These are phyloP conservation scores for Oreotrochilus melanogaster DNA, from an alignment of 2,113 vertebrate species.

Conservation along the genomic window DNA sequence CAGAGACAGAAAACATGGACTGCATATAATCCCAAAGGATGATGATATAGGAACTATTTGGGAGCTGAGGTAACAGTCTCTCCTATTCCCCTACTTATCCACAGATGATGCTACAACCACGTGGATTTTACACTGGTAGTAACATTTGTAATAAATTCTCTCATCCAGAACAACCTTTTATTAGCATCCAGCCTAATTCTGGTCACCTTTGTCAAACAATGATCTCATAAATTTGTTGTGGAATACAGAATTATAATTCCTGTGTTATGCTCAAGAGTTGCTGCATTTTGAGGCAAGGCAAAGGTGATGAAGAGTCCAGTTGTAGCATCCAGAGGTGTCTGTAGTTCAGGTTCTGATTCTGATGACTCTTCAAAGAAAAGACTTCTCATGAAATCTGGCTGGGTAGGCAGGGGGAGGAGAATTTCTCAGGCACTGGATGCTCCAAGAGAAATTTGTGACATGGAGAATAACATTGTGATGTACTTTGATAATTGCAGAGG, in stretches of 20 bases:
- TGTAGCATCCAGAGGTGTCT: not conserved
- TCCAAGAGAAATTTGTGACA: not conserved
- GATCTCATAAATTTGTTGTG: not conserved
- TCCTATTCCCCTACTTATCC: not conserved
- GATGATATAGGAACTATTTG: not conserved
- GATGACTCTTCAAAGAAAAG: not conserved
- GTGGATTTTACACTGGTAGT: not conserved
- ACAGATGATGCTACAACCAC: not conserved
- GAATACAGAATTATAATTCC: rapidly evolving
- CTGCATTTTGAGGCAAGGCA: not conserved
- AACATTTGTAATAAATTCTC: not conserved
- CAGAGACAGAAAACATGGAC: not conserved
- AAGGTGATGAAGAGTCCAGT: not conserved
- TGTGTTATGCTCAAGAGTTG: not conserved
- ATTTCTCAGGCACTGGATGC: not conserved
- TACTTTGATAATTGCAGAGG: not conserved
- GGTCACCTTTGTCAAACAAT: not conserved
- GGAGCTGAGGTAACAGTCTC: not conserved
- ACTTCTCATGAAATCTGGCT: not conserved
- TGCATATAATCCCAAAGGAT: not conserved
- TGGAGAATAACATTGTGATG: not conserved
- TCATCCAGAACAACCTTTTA: not conserved
- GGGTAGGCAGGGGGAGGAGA: not conserved
- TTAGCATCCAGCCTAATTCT: not conserved
- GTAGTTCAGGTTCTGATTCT: not conserved